Evolutionary conservation across 2,113 vertebrate genomes (phyloP).

Genomic region (Myrmophylax atrothorax): DNA sequence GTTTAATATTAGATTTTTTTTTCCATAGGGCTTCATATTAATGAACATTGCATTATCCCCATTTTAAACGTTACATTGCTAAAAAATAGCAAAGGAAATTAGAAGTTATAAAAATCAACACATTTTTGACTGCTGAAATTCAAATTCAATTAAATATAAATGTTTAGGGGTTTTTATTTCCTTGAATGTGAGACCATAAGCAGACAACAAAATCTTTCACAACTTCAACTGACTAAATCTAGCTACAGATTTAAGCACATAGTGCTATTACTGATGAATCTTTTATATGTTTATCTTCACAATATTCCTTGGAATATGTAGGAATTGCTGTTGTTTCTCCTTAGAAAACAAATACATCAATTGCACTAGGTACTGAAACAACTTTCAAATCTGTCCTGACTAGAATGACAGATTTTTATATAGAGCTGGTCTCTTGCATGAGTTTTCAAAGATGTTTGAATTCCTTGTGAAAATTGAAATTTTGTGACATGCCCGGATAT

Average conservation of each 20-base stretch:
- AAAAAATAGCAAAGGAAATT: neutral
- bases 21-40: neutral
- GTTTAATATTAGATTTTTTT: neutral
- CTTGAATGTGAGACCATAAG: neutral
- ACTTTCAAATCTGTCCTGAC: neutral
- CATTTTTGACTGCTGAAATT: neutral
- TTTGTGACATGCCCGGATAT: neutral
- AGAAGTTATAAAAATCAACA: neutral
- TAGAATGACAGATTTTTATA: neutral
- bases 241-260: neutral
- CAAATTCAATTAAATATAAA: neutral
- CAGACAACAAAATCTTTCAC: neutral
- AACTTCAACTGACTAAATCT: neutral
- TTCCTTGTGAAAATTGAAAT: neutral
- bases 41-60: neutral
- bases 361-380: neutral
- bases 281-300: slow-evolving; percentile 32
- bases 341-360: neutral
- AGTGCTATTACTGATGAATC: neutral
- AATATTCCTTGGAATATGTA: neutral
- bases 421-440: neutral
- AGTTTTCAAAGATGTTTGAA: neutral
- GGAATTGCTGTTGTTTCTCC: neutral
- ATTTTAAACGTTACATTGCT: neutral
- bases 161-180: neutral